These are phyloP conservation scores for Gymnorhina tibicen DNA, from an alignment of 2,113 vertebrate genomes.

Conservation along the genomic window DNA sequence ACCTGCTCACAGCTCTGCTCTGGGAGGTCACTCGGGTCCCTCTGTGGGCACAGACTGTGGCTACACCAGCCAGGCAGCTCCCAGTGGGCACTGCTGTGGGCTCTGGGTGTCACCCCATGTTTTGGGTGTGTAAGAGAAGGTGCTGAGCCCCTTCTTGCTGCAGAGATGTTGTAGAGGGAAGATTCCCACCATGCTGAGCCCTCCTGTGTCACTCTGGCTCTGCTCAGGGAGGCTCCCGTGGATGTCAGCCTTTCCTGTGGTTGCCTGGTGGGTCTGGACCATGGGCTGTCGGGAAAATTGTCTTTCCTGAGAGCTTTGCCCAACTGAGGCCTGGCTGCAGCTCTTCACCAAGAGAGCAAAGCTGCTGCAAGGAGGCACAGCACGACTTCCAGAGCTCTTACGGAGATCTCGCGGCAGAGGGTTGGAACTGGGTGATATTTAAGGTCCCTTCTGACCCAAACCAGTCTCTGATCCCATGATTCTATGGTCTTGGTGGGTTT, in stretches of 20 bases:
- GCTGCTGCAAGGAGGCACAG: background rate
- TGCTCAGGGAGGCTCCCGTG: background rate
- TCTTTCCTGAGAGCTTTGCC: background rate
- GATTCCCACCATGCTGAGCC: background rate
- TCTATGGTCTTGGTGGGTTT: background rate
- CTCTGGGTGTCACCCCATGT: background rate
- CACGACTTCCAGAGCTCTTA: background rate
- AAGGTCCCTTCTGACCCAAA: background rate
- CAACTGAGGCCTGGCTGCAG: background rate
- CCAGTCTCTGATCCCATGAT: background rate
- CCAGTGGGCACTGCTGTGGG: background rate
- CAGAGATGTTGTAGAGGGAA: background rate
- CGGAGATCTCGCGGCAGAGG: rapidly evolving
- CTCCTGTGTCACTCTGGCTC: background rate
- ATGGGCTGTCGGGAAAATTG: background rate
- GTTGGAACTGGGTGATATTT: background rate
- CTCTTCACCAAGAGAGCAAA: background rate
- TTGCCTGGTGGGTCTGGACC: background rate
- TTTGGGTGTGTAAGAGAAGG: background rate
- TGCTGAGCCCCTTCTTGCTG: background rate
- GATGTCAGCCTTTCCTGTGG: background rate
- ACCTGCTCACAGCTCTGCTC: background rate
- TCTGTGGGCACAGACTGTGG: background rate
- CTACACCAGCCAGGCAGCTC: background rate
- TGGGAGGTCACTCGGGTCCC: background rate